These are phyloP conservation scores for Agrochola circellaris DNA, from an alignment of 2,888 invertebrate species.

Conservation along the genomic window DNA sequence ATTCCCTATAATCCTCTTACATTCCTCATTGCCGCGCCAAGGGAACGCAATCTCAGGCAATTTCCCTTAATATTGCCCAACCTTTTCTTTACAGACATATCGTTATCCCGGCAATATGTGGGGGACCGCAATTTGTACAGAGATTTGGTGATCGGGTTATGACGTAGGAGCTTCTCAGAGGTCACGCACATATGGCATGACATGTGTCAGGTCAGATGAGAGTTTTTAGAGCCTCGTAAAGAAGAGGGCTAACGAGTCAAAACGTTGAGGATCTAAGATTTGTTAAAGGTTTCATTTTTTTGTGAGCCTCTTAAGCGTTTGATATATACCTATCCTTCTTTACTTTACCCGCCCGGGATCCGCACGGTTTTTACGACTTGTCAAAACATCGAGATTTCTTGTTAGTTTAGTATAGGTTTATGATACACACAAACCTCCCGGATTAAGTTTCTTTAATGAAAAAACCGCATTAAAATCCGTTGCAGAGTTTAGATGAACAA, in stretches of 20 bases:
- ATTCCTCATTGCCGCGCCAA: conserved; percentile 45
- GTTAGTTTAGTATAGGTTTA: no score
- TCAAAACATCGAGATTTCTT: no score
- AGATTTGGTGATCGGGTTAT: conserved; percentile 59
- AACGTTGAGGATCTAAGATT: conserved; percentile 14
- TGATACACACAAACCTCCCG: no score
- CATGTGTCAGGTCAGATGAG: conserved; percentile 38
- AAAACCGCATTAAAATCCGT: no score
- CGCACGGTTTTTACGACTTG: no score
- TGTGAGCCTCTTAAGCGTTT: no score
- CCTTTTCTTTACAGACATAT: conserved; percentile 54
- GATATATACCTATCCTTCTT: no score
- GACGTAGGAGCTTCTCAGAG: conserved; percentile 46
- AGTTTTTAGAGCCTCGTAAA: conserved; percentile 56
- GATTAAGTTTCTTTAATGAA: no score
- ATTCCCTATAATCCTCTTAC: conserved; percentile 38
- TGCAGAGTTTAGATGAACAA: no score
- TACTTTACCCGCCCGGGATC: no score
- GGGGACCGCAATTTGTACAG: conserved; percentile 55
- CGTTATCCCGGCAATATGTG: conserved; percentile 61
- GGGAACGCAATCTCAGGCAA: conserved; percentile 53
- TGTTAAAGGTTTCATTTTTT: background rate
- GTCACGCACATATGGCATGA: conserved; percentile 32
- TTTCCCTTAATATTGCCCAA: conserved; percentile 55
- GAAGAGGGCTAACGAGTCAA: conserved; percentile 37